phyloP scores from a whole-genome alignment of 2,113 vertebrate genomes.

The Recurvirostra avosetta region DNA sequence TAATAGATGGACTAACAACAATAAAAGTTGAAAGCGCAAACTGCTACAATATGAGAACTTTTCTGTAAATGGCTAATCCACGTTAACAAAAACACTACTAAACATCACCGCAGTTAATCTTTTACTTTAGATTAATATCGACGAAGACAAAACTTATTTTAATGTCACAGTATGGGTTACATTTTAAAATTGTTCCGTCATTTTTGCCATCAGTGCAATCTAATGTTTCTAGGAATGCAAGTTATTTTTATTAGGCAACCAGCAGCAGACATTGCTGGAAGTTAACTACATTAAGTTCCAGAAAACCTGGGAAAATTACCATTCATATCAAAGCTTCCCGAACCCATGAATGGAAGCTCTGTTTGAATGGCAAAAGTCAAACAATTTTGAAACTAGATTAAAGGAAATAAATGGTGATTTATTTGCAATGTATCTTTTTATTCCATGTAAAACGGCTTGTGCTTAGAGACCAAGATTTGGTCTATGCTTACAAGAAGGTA shows the following conservation, averaged over 20 bases:
- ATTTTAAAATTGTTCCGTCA: neutral
- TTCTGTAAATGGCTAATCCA: neutral
- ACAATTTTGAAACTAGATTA: neutral
- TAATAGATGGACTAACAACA: neutral
- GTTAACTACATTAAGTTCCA: neutral
- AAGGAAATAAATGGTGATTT: neutral
- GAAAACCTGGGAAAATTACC: constrained; percentile 20
- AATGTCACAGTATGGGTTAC: neutral
- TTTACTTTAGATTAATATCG: neutral
- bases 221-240: constrained; percentile 32
- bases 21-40: neutral
- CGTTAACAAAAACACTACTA: neutral
- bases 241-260: constrained; percentile 38
- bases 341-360: neutral
- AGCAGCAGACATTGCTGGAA: constrained; percentile 6
- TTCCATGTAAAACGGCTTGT: neutral
- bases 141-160: neutral
- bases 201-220: neutral
- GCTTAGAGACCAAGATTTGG: neutral
- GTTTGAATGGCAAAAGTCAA: neutral
- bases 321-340: neutral
- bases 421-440: neutral
- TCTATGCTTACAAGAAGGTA: neutral
- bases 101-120: neutral
- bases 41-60: neutral